Conservation (phyloP, 2,888 invertebrate genomes). For the Salticus scenicus region DNA sequence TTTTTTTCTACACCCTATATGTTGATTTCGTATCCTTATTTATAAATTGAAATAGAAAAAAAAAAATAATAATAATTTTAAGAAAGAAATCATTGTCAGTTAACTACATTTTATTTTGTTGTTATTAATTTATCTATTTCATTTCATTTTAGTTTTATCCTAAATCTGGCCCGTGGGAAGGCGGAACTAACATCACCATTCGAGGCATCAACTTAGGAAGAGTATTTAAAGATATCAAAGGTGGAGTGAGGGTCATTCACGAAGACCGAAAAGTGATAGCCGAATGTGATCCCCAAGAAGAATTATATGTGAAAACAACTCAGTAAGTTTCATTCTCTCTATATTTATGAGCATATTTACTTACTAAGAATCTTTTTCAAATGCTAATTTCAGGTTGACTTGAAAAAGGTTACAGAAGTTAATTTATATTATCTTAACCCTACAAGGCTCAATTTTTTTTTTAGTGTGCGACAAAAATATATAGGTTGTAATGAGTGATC, state of each 20-base stretch:
- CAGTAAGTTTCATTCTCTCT: constrained; percentile 45
- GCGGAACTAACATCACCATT: constrained; percentile 96
- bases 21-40: too few relatives aligned
- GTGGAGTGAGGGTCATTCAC: constrained; percentile 87
- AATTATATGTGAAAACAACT: constrained; percentile 88
- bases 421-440: too few relatives aligned
- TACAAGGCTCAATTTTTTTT: too few relatives aligned
- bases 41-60: too few relatives aligned
- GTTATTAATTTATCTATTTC: constrained; percentile 8
- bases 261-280: constrained; percentile 94
- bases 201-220: constrained; percentile 95
- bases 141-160: constrained; percentile 80
- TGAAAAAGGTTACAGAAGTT: neutral
- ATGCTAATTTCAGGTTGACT: neutral
- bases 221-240: constrained; percentile 92
- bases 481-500: too few relatives aligned
- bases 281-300: constrained; percentile 91
- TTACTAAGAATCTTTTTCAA: neutral
- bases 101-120: too few relatives aligned
- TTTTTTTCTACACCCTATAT: too few relatives aligned
- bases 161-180: constrained; percentile 93
- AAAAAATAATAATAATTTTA: too few relatives aligned
- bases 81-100: too few relatives aligned
- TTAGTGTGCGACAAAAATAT: too few relatives aligned
- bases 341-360: neutral